Evolutionary conservation across 2,888 invertebrate species (phyloP), one percentile per base, ranked within the genome.

Genomic region (Synergus umbraculus): DNA sequence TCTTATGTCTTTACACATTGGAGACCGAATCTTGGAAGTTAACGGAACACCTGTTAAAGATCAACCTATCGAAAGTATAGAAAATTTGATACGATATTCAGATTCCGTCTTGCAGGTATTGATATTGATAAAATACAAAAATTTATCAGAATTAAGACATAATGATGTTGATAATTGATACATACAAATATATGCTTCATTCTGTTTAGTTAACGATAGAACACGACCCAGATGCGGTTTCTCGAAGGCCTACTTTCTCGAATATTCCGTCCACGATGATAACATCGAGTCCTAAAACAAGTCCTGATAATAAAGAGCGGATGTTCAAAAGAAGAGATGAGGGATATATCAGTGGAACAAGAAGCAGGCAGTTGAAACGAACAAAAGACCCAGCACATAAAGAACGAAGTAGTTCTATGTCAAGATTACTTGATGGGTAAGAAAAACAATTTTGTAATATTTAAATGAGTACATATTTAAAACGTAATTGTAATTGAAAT

Each of bases 11-110:
- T 93, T 98, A 78, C 97, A 97, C 91, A 96, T 98, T 86, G 98
- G 98, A n/a, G 98, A 98, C 93, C 94, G 96, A 88, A 97, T 98
- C 85, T 93, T 98, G 83, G 98, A 98, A 93, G 97, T 98, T 76
- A 98, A 98, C 93, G 98, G 98, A 3, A 95, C 97, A 0, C 97
- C 97, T 0, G 96, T 98, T 0, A 95, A 95, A 89, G 96, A 96
- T 89, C 95, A 96, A 77, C 95, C 97, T 0, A 93, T 97, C 73
- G 96, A 96, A 83, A 97, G 95, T 85, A 95, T 96, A 78, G 96
- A 97, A 91, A 95, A 95, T 90, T 93, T 96, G 49, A 94, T 97
- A 79, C 93, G 95, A 81, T 95, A 95, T 87, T 95, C 96, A 0
- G 96, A 96, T 87, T 94, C 95, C 79, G 94, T 96, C 81, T 92